phyloP scores from a whole-genome alignment of 2,797 vertebrate genomes.

The Parauchenoglanis punctatus region DNA sequence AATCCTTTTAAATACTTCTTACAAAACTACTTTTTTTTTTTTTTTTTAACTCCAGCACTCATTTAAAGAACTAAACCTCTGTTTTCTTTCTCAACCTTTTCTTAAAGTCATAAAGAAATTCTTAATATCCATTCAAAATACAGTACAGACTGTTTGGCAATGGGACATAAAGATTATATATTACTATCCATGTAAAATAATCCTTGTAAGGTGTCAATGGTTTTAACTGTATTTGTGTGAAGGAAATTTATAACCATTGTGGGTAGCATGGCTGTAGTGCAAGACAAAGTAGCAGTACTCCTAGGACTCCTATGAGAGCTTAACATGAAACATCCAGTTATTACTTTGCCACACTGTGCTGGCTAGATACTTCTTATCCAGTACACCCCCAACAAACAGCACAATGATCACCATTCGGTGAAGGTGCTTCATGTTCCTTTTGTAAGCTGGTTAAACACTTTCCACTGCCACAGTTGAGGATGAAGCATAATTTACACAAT shows the following conservation, averaged over 20 bases:
- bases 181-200: conserved; percentile 4
- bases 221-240: conserved; percentile 17
- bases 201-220: conserved; percentile 7
- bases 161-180: neutral
- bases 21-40: neutral
- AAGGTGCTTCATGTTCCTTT: conserved; percentile 44
- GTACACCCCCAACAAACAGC: conserved; percentile 42
- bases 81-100: conserved; percentile 8
- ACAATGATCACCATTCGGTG: conserved; percentile 23
- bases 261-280: conserved; percentile 26
- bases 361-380: conserved; percentile 40
- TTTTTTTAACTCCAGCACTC: conserved; percentile 17
- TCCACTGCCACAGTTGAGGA: conserved; percentile 51
- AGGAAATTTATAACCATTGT: conserved; percentile 14
- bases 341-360: conserved; percentile 48
- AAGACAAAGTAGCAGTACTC: conserved; percentile 31
- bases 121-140: conserved; percentile 11
- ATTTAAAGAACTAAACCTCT: conserved; percentile 2
- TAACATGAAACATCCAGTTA: conserved; percentile 54
- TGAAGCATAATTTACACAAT: conserved; percentile 43
- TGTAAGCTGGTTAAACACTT: conserved; percentile 39
- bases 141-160: conserved; percentile 48
- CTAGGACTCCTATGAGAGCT: conserved; percentile 29
- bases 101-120: neutral
- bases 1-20: neutral